Evolutionary conservation across 2,888 invertebrate species (phyloP).

Genomic region (Tenthredo livida): DNA sequence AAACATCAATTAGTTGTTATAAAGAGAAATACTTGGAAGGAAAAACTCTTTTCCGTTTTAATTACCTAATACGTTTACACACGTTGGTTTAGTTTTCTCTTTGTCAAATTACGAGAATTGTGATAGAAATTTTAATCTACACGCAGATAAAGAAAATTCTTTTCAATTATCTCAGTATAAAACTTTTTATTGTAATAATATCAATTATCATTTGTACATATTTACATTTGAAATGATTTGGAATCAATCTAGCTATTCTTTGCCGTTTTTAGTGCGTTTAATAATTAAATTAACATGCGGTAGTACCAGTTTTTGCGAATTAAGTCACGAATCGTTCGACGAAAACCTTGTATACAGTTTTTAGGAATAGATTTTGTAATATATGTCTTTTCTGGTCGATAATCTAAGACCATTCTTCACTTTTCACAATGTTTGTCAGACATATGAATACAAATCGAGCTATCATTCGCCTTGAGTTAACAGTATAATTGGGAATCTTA

Average conservation of each 20-base stretch:
- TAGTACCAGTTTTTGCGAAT: background rate
- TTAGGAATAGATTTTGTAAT: background rate
- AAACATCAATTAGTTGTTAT: background rate
- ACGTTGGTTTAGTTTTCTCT: too few relatives aligned
- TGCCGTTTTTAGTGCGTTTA: too few relatives aligned
- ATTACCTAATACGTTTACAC: too few relatives aligned
- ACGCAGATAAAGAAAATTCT: background rate
- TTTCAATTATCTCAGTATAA: background rate
- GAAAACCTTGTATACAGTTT: background rate
- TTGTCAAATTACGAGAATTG: too few relatives aligned
- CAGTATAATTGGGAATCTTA: background rate
- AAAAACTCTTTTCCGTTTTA: background rate
- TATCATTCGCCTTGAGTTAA: background rate
- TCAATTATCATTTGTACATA: slow-evolving; percentile 15
- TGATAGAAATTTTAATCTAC: too few relatives aligned
- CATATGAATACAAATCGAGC: background rate
- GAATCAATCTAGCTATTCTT: slow-evolving; percentile 7
- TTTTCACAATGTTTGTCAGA: background rate
- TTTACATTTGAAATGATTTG: slow-evolving; percentile 29
- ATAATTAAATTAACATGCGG: background rate
- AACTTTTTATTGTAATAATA: background rate
- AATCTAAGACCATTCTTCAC: background rate
- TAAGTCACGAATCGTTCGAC: background rate
- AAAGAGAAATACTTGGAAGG: background rate
- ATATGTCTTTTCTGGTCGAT: background rate